Conservation (phyloP, 2,888 invertebrate genomes). For the Eugnorisma glareosa region DNA sequence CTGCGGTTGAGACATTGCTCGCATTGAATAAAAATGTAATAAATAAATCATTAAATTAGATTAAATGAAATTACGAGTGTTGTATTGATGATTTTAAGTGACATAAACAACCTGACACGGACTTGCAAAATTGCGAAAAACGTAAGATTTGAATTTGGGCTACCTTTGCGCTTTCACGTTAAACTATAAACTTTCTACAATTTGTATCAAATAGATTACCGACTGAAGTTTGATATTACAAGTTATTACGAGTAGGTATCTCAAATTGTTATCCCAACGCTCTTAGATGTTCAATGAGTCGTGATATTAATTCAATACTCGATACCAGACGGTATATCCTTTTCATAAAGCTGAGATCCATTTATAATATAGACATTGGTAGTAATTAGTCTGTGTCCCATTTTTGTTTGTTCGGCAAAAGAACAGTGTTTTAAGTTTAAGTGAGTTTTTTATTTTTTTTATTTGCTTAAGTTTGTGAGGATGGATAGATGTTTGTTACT, state of each 20-base stretch:
- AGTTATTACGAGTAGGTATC: neutral
- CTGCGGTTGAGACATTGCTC: too few relatives aligned
- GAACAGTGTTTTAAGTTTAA: neutral
- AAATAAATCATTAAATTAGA: too few relatives aligned
- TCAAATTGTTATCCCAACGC: neutral
- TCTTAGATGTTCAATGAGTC: neutral
- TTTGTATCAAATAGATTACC: neutral
- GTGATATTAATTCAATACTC: constrained; percentile 5
- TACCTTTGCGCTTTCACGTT: neutral
- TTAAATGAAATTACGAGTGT: too few relatives aligned
- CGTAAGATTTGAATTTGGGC: too few relatives aligned
- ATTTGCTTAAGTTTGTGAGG: too few relatives aligned
- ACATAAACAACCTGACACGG: too few relatives aligned
- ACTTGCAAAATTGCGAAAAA: too few relatives aligned
- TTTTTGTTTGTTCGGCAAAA: neutral
- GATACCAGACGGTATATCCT: constrained; percentile 3
- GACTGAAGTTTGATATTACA: neutral
- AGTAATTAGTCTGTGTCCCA: constrained; percentile 15
- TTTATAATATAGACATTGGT: neutral
- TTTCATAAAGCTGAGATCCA: neutral
- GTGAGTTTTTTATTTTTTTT: too few relatives aligned
- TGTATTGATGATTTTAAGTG: too few relatives aligned
- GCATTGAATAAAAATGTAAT: too few relatives aligned
- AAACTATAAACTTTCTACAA: neutral
- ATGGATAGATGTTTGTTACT: too few relatives aligned